Percentiles rank a stretch among this genome's conserved stretches.
Evolutionary conservation across 2,113 vertebrate species (phyloP).

Genomic region (Brachyistius frenatus): DNA sequence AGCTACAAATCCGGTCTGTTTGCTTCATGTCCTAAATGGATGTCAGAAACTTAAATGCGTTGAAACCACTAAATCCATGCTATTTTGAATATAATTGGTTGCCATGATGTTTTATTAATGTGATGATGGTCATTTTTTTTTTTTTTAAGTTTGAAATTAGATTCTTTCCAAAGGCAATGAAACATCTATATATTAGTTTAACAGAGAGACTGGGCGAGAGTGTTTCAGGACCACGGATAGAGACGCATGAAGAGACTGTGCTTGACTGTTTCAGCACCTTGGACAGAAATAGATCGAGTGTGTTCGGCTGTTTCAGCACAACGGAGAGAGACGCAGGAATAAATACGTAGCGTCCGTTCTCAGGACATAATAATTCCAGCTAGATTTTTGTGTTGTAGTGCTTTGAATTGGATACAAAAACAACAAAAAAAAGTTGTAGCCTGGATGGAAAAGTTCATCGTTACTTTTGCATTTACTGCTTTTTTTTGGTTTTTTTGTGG

Average conservation of each 20-base stretch:
- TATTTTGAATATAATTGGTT: not conserved
- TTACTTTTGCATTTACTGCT: too few species aligned
- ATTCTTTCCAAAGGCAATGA: not conserved
- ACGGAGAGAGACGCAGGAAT: too few species aligned
- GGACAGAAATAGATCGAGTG: not conserved
- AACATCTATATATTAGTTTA: too few species aligned
- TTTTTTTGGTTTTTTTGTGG: too few species aligned
- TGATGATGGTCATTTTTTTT: not conserved
- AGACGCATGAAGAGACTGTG: not conserved
- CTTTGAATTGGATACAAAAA: too few species aligned
- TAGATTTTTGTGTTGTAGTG: too few species aligned
- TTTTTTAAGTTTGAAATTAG: not conserved
- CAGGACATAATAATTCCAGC: too few species aligned
- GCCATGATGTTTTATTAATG: not conserved
- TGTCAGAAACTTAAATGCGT: too few species aligned
- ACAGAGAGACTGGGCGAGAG: not conserved
- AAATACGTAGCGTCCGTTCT: too few species aligned
- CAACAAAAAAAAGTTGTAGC: too few species aligned
- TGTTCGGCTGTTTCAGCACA: too few species aligned
- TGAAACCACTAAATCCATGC: not conserved
- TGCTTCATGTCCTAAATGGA: not conserved
- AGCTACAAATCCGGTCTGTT: not conserved
- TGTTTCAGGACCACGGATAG: slow-evolving; percentile 12
- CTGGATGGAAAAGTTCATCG: too few species aligned
- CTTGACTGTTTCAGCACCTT: not conserved